Base-by-base conservation (phyloP, 30 jellyfish, hydroid and myxozoan species). In the Hydra vulgaris region DNA sequence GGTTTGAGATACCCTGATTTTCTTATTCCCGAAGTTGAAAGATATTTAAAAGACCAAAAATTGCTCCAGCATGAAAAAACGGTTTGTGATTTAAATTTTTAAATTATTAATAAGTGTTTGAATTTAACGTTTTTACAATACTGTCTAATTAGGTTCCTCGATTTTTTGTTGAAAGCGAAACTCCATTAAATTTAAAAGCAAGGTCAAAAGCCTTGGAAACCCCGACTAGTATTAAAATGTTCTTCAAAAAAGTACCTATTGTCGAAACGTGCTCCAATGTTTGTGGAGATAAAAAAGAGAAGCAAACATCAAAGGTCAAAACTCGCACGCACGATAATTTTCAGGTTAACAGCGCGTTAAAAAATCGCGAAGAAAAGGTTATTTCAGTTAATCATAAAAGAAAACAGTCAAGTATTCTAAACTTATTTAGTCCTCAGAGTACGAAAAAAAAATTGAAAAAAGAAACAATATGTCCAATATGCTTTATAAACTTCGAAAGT, bases 1-100 rank as follows among this genome's bases (percentile, higher is more conserved):
- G 97, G 97, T 53, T 76, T 90, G 53, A 78, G 90, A 67, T 90
- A 90, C 72, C 95, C 97, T 7, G 95, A 86, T 21, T 61, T 80
- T n/a, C 86, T 90, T 21, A 90, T 90, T n/a, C 25, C 81, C n/a
- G 95, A 90, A 81, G 97, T 83, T 0, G 84, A 88, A 21, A 72
- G 72, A 26, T 24, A 56, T 53, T 53, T 90, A 52, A 77, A 71
- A 56, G 96, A 86, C 16, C 86, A 72, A 54, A 83, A 79, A 23
- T 79, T 72, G 7, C 20, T 52, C 68, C 25, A 40, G 23, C 71
- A 69, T 17, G 87, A 74, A 27, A 71, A 40, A 23, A 54, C 81
- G 53, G 95, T 81, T 66, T 81, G 86, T 54, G 12, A 15, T 21
- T 27, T 17, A 3, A 40, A 3, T 12, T 40, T 3, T 40, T 40